Conservation (phyloP, 2,113 vertebrate genomes). For the Stigmatopora argus region DNA sequence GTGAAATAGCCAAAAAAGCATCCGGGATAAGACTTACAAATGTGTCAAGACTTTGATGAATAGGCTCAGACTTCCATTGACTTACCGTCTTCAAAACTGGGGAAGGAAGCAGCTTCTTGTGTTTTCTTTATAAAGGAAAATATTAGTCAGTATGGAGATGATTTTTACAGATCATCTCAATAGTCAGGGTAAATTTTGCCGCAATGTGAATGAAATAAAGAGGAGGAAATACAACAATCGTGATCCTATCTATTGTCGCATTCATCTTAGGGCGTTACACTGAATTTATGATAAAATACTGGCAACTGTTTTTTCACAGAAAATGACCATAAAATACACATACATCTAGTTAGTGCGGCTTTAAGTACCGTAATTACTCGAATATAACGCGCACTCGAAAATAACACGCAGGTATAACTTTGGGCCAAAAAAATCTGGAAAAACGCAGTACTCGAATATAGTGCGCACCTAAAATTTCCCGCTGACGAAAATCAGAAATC, state of each 20-base stretch:
- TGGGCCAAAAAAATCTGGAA: no score
- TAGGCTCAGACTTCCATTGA: conserved; percentile 7
- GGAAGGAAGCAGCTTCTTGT: conserved; percentile 89
- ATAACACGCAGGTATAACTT: no score
- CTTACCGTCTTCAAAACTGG: conserved; percentile 98
- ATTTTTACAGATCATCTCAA: background rate
- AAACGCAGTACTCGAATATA: no score
- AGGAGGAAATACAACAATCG: background rate
- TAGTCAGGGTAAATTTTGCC: background rate
- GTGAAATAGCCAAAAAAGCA: conserved; percentile 12
- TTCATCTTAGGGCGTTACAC: no score
- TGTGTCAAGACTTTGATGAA: background rate
- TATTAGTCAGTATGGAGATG: background rate
- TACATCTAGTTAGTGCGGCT: background rate
- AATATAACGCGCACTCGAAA: no score
- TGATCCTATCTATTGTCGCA: background rate
- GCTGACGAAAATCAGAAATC: no score
- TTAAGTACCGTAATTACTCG: no score
- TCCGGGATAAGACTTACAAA: conserved; percentile 1
- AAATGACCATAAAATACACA: no score
- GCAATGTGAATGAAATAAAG: background rate
- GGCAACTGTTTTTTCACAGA: no score
- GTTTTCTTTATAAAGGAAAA: conserved; percentile 66
- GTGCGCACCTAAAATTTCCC: no score
- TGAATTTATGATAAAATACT: no score